Evolutionary conservation across 1,140 invertebrate genomes (phyloP).

Genomic region (Rhyzopertha dominica): DNA sequence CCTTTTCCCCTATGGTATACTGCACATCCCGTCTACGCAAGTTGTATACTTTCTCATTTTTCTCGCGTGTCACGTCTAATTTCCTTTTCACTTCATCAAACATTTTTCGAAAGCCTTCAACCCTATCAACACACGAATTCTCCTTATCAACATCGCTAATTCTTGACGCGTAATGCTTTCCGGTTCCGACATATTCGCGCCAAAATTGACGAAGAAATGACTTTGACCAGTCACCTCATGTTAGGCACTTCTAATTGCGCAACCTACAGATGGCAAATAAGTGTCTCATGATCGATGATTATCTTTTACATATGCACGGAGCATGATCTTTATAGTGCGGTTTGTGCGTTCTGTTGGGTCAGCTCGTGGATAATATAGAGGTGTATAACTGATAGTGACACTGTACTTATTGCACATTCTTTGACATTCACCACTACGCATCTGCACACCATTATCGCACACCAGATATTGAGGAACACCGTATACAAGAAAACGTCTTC

Average conservation of each 20-base stretch:
- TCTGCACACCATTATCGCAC: neutral
- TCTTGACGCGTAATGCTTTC: neutral
- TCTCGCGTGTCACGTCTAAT: conserved; percentile 2
- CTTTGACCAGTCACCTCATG: no score
- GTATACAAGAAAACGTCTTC: conserved; percentile 12
- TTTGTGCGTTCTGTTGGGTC: neutral
- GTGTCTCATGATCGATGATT: neutral
- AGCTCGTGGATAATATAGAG: neutral
- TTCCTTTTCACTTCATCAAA: conserved; percentile 1
- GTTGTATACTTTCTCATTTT: conserved; percentile 7
- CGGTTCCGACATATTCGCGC: conserved; percentile 3
- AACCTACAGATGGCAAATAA: neutral
- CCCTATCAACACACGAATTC: neutral
- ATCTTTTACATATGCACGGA: neutral
- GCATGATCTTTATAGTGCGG: neutral
- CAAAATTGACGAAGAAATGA: conserved; percentile 12
- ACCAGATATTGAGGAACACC: conserved; percentile 1
- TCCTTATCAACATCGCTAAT: neutral
- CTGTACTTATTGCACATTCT: neutral
- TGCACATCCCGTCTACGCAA: conserved; percentile 6
- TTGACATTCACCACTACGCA: neutral
- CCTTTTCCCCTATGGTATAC: conserved; percentile 6
- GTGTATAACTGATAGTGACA: neutral
- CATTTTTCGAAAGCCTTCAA: neutral
- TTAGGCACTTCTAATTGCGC: no score